Evolutionary conservation across 2,888 invertebrate genomes (phyloP), one percentile per base, ranked within the genome.

Genomic region (Andrena flavipes): DNA sequence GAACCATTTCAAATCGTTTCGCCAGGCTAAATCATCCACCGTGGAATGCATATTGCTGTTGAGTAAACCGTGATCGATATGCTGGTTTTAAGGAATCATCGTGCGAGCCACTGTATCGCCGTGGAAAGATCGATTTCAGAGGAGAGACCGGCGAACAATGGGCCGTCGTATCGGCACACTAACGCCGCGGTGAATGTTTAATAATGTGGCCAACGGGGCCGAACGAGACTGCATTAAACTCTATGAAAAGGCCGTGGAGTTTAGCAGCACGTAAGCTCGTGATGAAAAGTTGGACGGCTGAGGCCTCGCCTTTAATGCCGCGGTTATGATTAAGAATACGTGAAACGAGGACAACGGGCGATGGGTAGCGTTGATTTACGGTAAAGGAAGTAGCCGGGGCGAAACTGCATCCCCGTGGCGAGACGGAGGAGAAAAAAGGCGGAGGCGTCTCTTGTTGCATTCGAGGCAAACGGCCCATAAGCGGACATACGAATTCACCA

Each of bases 401-500:
- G 29, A 49, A 13, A 5, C 56, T 26, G 26, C 23, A 29, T 62
- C 62, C 30, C 16, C 35, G 33, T 20, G 3, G 2, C 8, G 49
- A 20, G 56, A 48, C 48, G 2, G 26, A 49, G 13, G 42, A 13
- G n/a, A 59, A 8, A 10, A 10, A 8, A 10, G 10, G 29, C 59
- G 33, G 16, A 72, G 67, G 67, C 35, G 63, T 26, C 16, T 35
- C n/a, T 63, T 23, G 72, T 68, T 62, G 49, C 70, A 5, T 49
- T 13, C 63, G 68, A 62, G 54, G 69, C 72, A 63, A 82, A 76
- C 56, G 67, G 20, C 26, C 85, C 86, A 82, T 87, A 85, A 77
- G 67, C 56, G 87, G 85, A 16, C 72, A 68, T 64, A 71, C 80
- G 75, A 83, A 87, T 88, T 75, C 73, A 74, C 35, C 63, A 23